These are phyloP conservation scores for Brenthis ino DNA, from an alignment of 2,888 invertebrate genomes.

Conservation along the genomic window DNA sequence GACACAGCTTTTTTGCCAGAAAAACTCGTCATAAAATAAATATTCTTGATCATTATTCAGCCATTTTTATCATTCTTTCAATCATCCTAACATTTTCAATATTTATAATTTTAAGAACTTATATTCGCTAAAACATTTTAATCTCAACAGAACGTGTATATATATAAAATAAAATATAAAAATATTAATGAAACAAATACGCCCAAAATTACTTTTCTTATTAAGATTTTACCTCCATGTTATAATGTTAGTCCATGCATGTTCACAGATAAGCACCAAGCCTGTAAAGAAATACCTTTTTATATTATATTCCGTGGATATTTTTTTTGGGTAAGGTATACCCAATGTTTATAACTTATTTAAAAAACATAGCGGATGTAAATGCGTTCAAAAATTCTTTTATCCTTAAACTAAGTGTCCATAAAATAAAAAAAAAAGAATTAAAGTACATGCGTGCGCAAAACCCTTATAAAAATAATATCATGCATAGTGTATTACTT, in stretches of 20 bases:
- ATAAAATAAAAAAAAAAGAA: too few relatives aligned
- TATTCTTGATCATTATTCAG: neutral
- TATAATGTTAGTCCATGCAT: conserved; percentile 71
- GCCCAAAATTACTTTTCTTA: neutral
- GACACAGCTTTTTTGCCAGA: too few relatives aligned
- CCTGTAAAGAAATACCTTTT: conserved; percentile 68
- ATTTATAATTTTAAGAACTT: neutral
- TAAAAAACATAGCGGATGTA: too few relatives aligned
- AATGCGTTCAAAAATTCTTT: too few relatives aligned
- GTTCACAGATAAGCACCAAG: conserved; percentile 78
- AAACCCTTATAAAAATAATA: too few relatives aligned
- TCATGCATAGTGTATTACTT: too few relatives aligned
- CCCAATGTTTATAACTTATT: too few relatives aligned
- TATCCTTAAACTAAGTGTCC: too few relatives aligned
- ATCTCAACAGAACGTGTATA: neutral
- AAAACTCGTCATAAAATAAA: too few relatives aligned
- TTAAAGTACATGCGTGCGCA: too few relatives aligned
- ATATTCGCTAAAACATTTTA: neutral
- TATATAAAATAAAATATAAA: neutral
- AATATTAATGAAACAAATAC: neutral
- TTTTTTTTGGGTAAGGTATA: neutral
- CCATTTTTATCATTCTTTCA: neutral
- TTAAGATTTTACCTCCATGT: conserved; percentile 25
- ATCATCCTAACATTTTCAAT: neutral
- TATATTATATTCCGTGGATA: neutral